Percentiles rank a stretch among this genome's conserved stretches.
Conservation (phyloP, 2,888 invertebrate genomes). For the Agonopterix heracliana region DNA sequence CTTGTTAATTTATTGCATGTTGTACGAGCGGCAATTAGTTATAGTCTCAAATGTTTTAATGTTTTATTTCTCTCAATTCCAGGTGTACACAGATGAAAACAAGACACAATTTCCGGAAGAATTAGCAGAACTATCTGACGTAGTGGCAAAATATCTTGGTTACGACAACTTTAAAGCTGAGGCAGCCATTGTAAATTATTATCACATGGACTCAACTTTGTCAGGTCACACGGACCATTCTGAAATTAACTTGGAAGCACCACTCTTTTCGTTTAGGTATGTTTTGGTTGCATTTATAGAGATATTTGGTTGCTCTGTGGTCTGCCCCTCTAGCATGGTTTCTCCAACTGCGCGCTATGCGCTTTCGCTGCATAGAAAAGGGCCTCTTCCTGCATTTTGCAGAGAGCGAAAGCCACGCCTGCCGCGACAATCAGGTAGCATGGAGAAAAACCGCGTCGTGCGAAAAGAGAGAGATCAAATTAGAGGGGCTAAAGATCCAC, state of each 20-base stretch:
- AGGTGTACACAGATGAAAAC: constrained; percentile 83
- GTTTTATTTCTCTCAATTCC: constrained; percentile 12
- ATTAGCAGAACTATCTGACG: constrained; percentile 78
- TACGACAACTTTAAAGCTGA: constrained; percentile 83
- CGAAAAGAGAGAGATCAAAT: too few relatives aligned
- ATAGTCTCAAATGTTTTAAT: neutral
- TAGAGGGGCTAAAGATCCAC: too few relatives aligned
- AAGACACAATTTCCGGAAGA: constrained; percentile 84
- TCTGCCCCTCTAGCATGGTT: too few relatives aligned
- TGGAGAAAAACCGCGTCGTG: too few relatives aligned
- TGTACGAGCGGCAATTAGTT: too few relatives aligned
- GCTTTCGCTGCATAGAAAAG: too few relatives aligned
- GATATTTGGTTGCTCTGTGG: too few relatives aligned
- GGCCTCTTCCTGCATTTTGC: too few relatives aligned
- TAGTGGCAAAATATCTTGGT: constrained; percentile 77
- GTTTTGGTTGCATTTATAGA: constrained; percentile 1
- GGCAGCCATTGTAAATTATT: constrained; percentile 98
- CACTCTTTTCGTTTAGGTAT: constrained; percentile 93
- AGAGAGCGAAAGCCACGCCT: too few relatives aligned
- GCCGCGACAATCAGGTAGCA: too few relatives aligned
- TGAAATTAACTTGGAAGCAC: constrained; percentile 89
- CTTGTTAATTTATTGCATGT: too few relatives aligned
- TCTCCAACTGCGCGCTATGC: too few relatives aligned
- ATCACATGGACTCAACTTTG: constrained; percentile 93
- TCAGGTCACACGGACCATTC: constrained; percentile 97